Base-by-base conservation (phyloP, 2,797 vertebrate genomes). In the Clangula hyemalis region DNA sequence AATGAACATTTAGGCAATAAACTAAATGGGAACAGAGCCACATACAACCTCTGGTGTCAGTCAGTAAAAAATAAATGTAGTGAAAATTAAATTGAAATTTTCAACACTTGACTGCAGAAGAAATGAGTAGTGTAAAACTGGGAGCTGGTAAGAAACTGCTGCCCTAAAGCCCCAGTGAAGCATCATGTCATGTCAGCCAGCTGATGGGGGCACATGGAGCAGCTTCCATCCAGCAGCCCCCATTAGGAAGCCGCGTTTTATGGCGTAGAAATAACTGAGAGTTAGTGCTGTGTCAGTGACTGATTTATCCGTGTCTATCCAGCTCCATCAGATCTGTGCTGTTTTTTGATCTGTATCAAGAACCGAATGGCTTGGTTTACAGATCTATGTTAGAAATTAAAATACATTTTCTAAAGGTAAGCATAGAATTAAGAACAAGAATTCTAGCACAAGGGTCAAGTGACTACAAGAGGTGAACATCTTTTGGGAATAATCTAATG, bases 131-230 rank as follows among this genome's bases (percentile, higher is more conserved):
- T 19, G 5, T 66, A 36, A 53, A 87, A 71, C 20, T 4, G 4
- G 34, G 56, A 76, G 24, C 38, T 60, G 81, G 41, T 56, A 30
- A 74, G 64, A 80, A 43, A 3, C 39, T 72, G 57, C 25, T 83
- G 36, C 25, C 39, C n/a, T 39, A 14, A 82, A 85, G 20, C 49
- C 45, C 25, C 25, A 10, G 53, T 39, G 75, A 17, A 80, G 45
- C 45, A 27, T 17, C 0, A 0, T 30, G 58, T 69, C 8, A 0
- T n/a, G 3, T 28, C 69, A 54, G 65, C 4, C 32, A 62, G 43
- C 28, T 15, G 60, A 56, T 61, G 51, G 30, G 41, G 36, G 47
- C n/a, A 20, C 49, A 38, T 72, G 47, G 64, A 71, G 28, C 8
- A 25, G 51, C 66, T 69, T 25, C 20, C 0, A 1, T 14, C 65